phyloP scores from a whole-genome alignment of 2,113 vertebrate species.

The Malurus melanocephalus region DNA sequence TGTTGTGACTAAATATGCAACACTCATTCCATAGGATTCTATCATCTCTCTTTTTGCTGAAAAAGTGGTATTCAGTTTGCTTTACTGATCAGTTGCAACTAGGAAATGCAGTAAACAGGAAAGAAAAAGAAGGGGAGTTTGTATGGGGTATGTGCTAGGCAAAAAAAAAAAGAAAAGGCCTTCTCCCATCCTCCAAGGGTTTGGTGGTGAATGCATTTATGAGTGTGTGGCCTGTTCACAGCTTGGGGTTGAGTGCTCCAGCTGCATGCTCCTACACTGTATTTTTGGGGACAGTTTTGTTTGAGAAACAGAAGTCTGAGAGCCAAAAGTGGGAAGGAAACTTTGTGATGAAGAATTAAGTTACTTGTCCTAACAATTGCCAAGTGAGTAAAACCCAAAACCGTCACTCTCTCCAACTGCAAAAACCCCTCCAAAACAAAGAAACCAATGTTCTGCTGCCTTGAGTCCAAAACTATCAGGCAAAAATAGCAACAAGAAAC shows the following conservation, averaged over 20 bases:
- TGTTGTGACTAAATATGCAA: background rate
- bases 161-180: background rate
- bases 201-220: background rate
- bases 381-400: background rate
- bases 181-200: background rate
- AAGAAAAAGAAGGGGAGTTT: background rate
- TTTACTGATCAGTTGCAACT: background rate
- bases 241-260: background rate
- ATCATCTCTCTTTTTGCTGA: background rate
- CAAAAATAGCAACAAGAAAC: background rate
- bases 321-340: background rate
- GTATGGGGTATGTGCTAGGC: no score
- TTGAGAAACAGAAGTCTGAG: background rate
- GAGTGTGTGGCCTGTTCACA: background rate
- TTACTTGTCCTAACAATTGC: background rate
- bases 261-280: background rate
- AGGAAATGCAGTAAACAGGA: background rate
- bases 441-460: background rate
- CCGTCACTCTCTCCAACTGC: background rate
- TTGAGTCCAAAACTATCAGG: background rate
- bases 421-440: background rate
- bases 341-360: background rate
- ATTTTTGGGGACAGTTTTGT: background rate
- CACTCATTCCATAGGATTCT: background rate
- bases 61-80: background rate